phyloP scores from a whole-genome alignment of 2,113 vertebrate genomes.

The Leucoraja erinaceus region DNA sequence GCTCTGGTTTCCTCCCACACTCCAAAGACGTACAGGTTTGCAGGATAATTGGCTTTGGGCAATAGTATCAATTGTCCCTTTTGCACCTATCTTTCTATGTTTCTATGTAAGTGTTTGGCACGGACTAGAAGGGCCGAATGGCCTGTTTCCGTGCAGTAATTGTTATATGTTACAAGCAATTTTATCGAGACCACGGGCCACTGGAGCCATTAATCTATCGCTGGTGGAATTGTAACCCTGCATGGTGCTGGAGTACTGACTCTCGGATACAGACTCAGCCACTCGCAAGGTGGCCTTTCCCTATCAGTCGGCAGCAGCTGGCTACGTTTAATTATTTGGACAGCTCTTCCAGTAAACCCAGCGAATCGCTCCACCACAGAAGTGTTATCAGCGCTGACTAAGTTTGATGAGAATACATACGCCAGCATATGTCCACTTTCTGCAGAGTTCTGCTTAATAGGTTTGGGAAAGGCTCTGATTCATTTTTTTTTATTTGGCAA shows the following conservation, averaged over 20 bases:
- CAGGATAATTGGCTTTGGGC: too few relatives aligned
- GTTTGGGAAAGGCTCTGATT: neutral
- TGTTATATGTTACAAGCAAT: too few relatives aligned
- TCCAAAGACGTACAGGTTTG: too few relatives aligned
- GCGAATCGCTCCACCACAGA: constrained; percentile 50
- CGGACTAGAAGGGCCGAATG: too few relatives aligned
- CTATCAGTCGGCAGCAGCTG: constrained; percentile 43
- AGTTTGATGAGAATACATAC: neutral
- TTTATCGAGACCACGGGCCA: neutral
- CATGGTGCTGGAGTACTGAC: neutral
- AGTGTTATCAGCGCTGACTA: neutral
- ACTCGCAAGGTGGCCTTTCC: constrained; percentile 42
- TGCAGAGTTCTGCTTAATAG: neutral
- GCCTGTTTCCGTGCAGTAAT: too few relatives aligned
- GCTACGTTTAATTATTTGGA: constrained; percentile 52
- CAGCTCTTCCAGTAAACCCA: constrained; percentile 50
- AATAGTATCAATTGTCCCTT: too few relatives aligned
- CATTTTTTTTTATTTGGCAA: neutral
- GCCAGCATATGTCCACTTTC: neutral
- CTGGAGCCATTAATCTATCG: neutral
- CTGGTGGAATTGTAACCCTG: neutral
- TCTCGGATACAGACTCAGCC: constrained; percentile 36
- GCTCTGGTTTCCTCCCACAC: too few relatives aligned
- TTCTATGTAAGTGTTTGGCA: too few relatives aligned
- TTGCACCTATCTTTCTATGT: too few relatives aligned